phyloP scores from a whole-genome alignment of 64 coral and sea anemone genomes.

The Astreopora myriophthalma region DNA sequence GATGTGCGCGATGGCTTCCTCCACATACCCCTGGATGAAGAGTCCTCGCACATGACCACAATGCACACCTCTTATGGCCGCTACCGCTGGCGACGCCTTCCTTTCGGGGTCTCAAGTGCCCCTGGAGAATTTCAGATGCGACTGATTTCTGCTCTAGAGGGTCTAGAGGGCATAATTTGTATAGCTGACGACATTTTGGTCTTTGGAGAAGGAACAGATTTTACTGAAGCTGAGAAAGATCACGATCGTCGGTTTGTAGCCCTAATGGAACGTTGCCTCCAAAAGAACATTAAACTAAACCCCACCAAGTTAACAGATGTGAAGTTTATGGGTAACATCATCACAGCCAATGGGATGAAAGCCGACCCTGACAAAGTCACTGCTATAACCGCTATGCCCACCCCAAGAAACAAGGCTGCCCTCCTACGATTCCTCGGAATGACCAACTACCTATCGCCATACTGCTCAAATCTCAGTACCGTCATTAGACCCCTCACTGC shows the following conservation, averaged over 20 bases:
- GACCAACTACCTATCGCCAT: conserved; percentile 54
- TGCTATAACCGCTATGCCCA: conserved; percentile 58
- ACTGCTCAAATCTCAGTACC: conserved; percentile 21
- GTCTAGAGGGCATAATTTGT: conserved; percentile 33
- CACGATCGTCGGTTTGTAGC: conserved; percentile 45
- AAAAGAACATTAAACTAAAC: conserved; percentile 55
- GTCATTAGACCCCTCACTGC: conserved; percentile 6
- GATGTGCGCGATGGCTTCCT: no score
- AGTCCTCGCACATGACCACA: conserved; percentile 64
- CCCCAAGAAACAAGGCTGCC: conserved; percentile 13
- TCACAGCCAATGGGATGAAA: conserved; percentile 53
- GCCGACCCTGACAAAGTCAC: conserved; percentile 69
- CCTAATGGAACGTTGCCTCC: conserved; percentile 43
- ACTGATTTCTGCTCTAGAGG: conserved; percentile 33
- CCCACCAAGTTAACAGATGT: conserved; percentile 18
- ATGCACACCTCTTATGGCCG: conserved; percentile 72
- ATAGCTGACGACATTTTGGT: conserved; percentile 61
- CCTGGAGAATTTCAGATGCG: conserved; percentile 55
- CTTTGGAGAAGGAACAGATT: conserved; percentile 38
- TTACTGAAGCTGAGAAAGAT: conserved; percentile 26
- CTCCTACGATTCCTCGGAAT: conserved; percentile 60
- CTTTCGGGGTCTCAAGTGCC: conserved; percentile 34
- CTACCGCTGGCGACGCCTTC: conserved; percentile 55
- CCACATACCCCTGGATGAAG: conserved; percentile 34
- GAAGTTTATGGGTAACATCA: conserved; percentile 60